Percentiles rank a stretch among this genome's conserved stretches.
These are phyloP conservation scores for Drosophila cognata DNA, from an alignment of 2,888 invertebrate genomes.

Conservation along the genomic window DNA sequence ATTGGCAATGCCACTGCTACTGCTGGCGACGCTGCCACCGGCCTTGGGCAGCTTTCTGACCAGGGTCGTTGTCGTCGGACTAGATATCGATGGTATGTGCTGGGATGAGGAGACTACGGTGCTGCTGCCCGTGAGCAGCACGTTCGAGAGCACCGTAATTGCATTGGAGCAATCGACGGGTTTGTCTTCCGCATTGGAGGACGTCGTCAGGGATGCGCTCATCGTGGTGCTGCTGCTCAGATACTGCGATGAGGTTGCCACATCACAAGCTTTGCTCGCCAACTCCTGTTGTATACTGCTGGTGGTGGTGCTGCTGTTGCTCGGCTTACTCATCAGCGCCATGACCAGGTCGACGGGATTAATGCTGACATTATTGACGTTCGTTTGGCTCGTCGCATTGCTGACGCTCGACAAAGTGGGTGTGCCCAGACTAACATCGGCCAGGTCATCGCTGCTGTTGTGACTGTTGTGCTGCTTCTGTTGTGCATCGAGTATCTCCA, in stretches of 20 bases:
- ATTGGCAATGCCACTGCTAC: conserved; percentile 66
- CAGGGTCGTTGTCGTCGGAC: conserved; percentile 82
- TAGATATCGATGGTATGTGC: conserved; percentile 83
- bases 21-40: conserved; percentile 77
- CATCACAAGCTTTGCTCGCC: conserved; percentile 73
- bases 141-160: conserved; percentile 83
- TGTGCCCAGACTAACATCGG: conserved; percentile 26
- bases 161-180: conserved; percentile 67
- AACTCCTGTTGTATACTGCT: conserved; percentile 71
- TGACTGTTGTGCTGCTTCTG: conserved; percentile 47
- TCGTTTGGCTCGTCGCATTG: conserved; percentile 86
- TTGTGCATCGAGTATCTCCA: conserved; percentile 56
- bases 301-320: conserved; percentile 48
- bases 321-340: conserved; percentile 86
- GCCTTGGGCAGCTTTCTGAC: conserved; percentile 78
- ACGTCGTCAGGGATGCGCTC: conserved; percentile 54
- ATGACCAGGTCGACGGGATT: conserved; percentile 88
- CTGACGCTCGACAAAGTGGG: conserved; percentile 61
- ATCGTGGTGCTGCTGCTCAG: conserved; percentile 59
- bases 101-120: conserved; percentile 69
- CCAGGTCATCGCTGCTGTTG: conserved; percentile 47
- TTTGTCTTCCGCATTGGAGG: conserved; percentile 68
- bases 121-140: conserved; percentile 73
- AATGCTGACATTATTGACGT: conserved; percentile 84
- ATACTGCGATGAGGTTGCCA: conserved; percentile 70